These are phyloP conservation scores for Urocynchramus pylzowi DNA, from an alignment of 2,113 vertebrate species.

Conservation along the genomic window DNA sequence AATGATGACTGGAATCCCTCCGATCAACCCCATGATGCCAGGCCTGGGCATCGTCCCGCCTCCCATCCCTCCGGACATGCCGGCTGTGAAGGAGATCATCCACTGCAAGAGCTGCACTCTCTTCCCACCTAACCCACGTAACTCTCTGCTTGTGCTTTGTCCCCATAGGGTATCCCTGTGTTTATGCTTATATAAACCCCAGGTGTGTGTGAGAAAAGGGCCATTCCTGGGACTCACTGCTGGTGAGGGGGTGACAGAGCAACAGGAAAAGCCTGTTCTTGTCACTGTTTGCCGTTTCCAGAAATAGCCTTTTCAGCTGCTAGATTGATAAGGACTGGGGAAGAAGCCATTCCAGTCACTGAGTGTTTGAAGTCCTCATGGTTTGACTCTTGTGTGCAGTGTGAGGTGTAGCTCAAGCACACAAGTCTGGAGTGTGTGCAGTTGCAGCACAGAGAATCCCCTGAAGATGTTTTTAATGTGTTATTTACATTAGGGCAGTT, in stretches of 20 bases:
- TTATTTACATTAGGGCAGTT: background rate
- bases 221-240: background rate
- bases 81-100: conserved; percentile 92
- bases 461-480: accelerated
- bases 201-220: background rate
- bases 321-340: background rate
- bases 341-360: background rate
- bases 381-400: background rate
- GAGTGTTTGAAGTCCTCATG: background rate
- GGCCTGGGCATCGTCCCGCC: conserved; percentile 88
- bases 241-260: background rate
- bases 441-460: background rate
- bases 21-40: conserved; percentile 92
- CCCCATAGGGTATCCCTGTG: accelerated
- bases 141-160: conserved; percentile 15
- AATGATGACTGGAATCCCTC: conserved; percentile 91
- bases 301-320: background rate
- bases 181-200: background rate
- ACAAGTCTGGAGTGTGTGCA: background rate
- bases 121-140: conserved; percentile 95
- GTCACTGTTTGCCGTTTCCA: background rate
- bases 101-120: conserved; percentile 97
- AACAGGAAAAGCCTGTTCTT: background rate
- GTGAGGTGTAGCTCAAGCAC: background rate
- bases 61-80: conserved; percentile 85